Evolutionary conservation across 2,888 invertebrate species (phyloP), one percentile per base, ranked within the genome.

Genomic region (Augiades crinisus): DNA sequence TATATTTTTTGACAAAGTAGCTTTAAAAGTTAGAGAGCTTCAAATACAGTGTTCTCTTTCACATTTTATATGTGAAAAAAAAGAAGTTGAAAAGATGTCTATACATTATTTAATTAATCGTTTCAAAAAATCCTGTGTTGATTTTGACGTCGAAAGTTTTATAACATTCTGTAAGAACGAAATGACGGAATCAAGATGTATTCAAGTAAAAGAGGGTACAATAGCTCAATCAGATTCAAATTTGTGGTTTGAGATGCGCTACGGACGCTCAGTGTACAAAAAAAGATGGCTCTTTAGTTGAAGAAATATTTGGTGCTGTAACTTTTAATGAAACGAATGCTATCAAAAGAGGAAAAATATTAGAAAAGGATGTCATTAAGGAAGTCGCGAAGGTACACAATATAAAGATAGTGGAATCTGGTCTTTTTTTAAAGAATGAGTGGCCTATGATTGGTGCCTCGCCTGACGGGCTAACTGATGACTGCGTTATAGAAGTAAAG

Each of bases 161-260:
- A 41, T 49, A 33, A 31, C 37, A 41, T 49, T 30, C 37, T 54
- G 54, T 37, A 21, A 43, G 7, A 54, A 47, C 33, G 44, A 54
- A 54, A 47, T 49, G 44, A 54, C 52, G 21, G 33, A 45, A 38
- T 37, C 21, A 53, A 40, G 40, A 53, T 53, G 46, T 43, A 12
- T 14, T 24, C 3, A 47, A 47, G 30, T 27, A 38, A 7, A 41
- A 47, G 47, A 47, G 38, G 24, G 27, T 36, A 27, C 41, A 30
- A 27, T 14, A 3, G 37, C 47, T 16, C 56, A 59, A 55, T 36
- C 51, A 31, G 55, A 52, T 41, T 55, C 43, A 30, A 53, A 45
- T 43, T 47, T 59, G 45, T 57, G 53, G 54, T 56, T 53, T 53
- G 54, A 56, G 43, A 53, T 58, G 51, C 49, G 57, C 41, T 57